Percentiles rank a stretch among this genome's conserved stretches.
Evolutionary conservation across 2,113 vertebrate genomes (phyloP).

Genomic region (Camarhynchus parvulus): DNA sequence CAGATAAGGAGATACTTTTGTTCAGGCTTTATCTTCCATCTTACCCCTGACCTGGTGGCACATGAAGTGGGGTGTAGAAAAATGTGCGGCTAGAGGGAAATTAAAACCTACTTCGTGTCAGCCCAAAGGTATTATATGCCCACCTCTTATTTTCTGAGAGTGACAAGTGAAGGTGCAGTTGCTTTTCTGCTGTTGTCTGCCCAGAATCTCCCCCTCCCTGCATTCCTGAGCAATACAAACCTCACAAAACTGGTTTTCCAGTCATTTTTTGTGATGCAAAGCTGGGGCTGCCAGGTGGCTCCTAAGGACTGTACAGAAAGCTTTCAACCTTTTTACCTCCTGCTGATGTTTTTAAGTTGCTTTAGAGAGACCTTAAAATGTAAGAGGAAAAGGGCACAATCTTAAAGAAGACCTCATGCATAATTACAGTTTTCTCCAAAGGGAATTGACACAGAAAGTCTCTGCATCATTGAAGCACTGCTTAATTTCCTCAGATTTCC

Average conservation of each 20-base stretch:
- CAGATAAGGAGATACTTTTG: not conserved
- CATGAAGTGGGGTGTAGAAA: not conserved
- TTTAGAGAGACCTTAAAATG: not conserved
- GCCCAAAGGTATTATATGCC: not conserved
- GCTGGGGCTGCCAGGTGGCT: not conserved
- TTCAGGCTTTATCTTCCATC: not conserved
- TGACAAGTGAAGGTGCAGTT: not conserved
- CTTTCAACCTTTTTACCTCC: conserved; percentile 45
- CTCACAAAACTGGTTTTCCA: conserved; percentile 6
- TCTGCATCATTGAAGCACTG: not conserved
- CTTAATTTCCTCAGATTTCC: not conserved
- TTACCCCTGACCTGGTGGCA: not conserved
- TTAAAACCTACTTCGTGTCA: not conserved
- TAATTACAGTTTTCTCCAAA: not conserved
- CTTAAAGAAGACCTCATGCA: not conserved
- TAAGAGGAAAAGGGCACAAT: not conserved
- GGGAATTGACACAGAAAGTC: not conserved
- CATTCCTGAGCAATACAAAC: conserved; percentile 23
- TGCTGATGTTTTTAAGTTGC: conserved; percentile 17
- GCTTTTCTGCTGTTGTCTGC: not conserved
- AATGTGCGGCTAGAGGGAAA: not conserved
- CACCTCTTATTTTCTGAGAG: not conserved
- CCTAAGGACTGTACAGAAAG: conserved; percentile 9
- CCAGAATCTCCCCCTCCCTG: not conserved
- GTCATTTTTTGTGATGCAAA: not conserved